Base-by-base conservation (phyloP, 2,113 vertebrate species). In the Hystrix brachyura region DNA sequence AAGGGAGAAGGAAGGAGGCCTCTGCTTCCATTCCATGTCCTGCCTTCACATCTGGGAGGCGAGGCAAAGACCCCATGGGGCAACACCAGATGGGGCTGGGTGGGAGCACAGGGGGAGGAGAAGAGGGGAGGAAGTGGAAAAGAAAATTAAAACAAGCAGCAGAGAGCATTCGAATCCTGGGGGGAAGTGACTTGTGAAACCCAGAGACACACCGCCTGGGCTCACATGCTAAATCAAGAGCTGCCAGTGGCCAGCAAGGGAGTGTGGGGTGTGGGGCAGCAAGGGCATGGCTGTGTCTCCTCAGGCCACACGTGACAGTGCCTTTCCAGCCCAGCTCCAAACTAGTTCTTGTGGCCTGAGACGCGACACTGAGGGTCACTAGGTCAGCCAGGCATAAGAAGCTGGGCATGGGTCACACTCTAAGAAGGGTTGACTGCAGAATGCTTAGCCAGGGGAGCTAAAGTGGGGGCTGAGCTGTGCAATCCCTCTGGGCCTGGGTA, bases 91-190 rank as follows among this genome's bases (percentile, higher is more conserved):
- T 65, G 95, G 43, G 76, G 87, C 91, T 12, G 81, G 82, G 72
- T 83, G 55, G 91, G 90, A 92, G 55, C 71, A n/a, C n/a, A 69
- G 82, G 86, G 51, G 59, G 64, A 79, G 80, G 32, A 85, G 65
- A 80, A 91, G 46, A 81, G 14, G 53, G 38, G 55, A 95, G 93
- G 88, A 97, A 96, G 95, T 95, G 59, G 59, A 43, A 72, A 74
- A 84, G 93, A 93, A 96, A 94, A 92, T 82, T 27, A 32, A 94
- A 90, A 91, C 87, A 4, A 0, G 67, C 67, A 81, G 29, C 2
- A 0, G 72, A 81, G 55, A 86, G 55, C 12, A 60, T 85, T 53
- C 0, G 1, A 96, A 29, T 84, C 80, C 94, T 96, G 93, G 84
- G 83, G 84, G 85, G 81, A 72, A 89, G 80, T 4, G 1, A 90